Conservation (phyloP, 2,888 invertebrate genomes). For the Torymus aiolomorphi region DNA sequence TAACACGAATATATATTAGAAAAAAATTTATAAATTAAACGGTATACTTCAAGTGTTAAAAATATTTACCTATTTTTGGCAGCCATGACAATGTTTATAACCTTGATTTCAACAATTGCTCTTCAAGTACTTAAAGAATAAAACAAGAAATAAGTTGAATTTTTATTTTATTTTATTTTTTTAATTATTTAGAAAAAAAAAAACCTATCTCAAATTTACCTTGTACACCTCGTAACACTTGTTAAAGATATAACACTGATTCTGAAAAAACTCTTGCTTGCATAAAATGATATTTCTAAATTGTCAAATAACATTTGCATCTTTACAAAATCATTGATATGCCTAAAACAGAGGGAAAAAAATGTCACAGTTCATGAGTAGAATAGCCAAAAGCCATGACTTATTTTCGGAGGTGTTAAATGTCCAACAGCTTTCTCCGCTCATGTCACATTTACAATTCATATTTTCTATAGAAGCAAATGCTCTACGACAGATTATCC, state of each 20-base stretch:
- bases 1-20: too few relatives aligned
- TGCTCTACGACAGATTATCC: too few relatives aligned
- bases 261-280: not conserved
- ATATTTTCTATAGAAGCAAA: too few relatives aligned
- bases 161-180: not conserved
- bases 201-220: slow-evolving; percentile 7
- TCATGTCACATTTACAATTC: too few relatives aligned
- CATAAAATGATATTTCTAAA: slow-evolving; percentile 1
- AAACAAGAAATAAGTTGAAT: slow-evolving; percentile 15
- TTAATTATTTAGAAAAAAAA: not conserved
- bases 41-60: not conserved
- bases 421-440: too few relatives aligned
- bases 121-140: slow-evolving; percentile 16
- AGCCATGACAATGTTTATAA: slow-evolving; percentile 31
- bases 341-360: slow-evolving; percentile 27
- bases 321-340: slow-evolving; percentile 36
- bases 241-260: not conserved
- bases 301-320: slow-evolving; percentile 39
- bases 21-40: too few relatives aligned
- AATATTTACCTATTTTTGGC: slow-evolving; percentile 44
- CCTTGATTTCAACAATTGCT: not conserved
- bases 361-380: not conserved
- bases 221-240: not conserved
- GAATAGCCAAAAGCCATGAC: too few relatives aligned
- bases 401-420: too few relatives aligned